Conservation (phyloP, 1,140 invertebrate genomes). For the Drosophila murphyi region DNA sequence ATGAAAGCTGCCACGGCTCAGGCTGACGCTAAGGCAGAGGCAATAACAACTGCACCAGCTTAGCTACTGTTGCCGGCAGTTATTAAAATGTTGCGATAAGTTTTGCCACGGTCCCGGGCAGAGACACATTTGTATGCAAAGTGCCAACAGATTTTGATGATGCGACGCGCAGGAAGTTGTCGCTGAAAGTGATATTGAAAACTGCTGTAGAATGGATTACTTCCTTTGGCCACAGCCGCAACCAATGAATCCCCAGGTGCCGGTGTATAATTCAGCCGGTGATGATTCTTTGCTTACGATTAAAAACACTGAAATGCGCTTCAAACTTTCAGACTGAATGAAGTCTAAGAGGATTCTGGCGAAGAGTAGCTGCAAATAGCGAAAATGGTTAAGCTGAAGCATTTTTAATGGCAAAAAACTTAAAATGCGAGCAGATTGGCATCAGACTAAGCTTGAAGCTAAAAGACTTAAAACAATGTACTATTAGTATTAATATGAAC, state of each 20-base stretch:
- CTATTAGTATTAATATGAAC: not conserved
- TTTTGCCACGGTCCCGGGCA: slow-evolving; percentile 41
- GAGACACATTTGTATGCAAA: slow-evolving; percentile 78
- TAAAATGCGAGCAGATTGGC: not conserved
- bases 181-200: slow-evolving; percentile 83
- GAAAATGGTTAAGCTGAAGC: not conserved
- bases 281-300: slow-evolving; percentile 35
- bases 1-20: slow-evolving; percentile 69
- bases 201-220: slow-evolving; percentile 82
- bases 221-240: slow-evolving; percentile 53
- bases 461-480: not conserved
- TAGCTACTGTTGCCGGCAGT: slow-evolving; percentile 78
- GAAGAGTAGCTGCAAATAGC: not conserved
- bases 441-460: no score
- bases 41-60: slow-evolving; percentile 36
- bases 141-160: slow-evolving; percentile 79
- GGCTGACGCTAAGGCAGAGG: slow-evolving; percentile 3
- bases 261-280: slow-evolving; percentile 32
- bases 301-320: slow-evolving; percentile 22
- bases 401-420: not conserved
- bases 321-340: slow-evolving; percentile 2
- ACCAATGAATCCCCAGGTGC: slow-evolving; percentile 6
- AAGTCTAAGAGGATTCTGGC: slow-evolving; percentile 30
- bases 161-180: slow-evolving; percentile 76
- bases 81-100: slow-evolving; percentile 83